phyloP scores from a whole-genome alignment of 2,888 invertebrate genomes.

The Herminia tarsipennalis region DNA sequence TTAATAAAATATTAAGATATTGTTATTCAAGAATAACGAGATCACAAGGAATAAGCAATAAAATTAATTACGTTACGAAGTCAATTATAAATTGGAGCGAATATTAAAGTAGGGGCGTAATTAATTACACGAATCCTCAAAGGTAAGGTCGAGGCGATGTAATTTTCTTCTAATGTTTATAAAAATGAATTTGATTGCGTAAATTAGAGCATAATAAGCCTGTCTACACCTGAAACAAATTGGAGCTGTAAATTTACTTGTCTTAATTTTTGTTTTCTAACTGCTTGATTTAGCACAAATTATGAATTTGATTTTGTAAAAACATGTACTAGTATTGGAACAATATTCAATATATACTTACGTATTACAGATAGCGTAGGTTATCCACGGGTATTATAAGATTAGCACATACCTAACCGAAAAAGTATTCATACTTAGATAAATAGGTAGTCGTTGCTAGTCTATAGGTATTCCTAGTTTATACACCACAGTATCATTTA shows the following conservation, averaged over 20 bases:
- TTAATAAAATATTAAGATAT: slow-evolving; percentile 19
- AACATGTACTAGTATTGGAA: too few species aligned
- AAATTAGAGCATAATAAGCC: slow-evolving; percentile 19
- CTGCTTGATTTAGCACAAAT: too few species aligned
- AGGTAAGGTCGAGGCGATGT: slow-evolving; percentile 48
- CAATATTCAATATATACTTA: too few species aligned
- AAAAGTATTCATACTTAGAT: too few species aligned
- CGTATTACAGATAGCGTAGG: too few species aligned
- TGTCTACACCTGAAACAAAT: background rate
- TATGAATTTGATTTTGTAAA: too few species aligned
- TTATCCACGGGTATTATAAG: too few species aligned
- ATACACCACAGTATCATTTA: too few species aligned
- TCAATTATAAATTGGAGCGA: slow-evolving; percentile 46
- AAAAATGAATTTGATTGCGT: slow-evolving; percentile 41
- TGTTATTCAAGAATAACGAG: slow-evolving; percentile 27
- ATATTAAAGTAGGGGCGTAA: slow-evolving; percentile 51
- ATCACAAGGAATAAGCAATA: slow-evolving; percentile 39
- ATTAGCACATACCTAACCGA: too few species aligned
- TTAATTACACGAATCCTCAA: slow-evolving; percentile 61
- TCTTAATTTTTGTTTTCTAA: background rate
- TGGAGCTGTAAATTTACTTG: background rate
- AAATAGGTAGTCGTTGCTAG: too few species aligned
- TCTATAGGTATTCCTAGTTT: too few species aligned
- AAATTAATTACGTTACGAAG: slow-evolving; percentile 43
- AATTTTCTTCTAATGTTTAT: slow-evolving; percentile 50